Evolutionary conservation across 2,113 vertebrate species (phyloP).

Genomic region (Aptenodytes forsteri): DNA sequence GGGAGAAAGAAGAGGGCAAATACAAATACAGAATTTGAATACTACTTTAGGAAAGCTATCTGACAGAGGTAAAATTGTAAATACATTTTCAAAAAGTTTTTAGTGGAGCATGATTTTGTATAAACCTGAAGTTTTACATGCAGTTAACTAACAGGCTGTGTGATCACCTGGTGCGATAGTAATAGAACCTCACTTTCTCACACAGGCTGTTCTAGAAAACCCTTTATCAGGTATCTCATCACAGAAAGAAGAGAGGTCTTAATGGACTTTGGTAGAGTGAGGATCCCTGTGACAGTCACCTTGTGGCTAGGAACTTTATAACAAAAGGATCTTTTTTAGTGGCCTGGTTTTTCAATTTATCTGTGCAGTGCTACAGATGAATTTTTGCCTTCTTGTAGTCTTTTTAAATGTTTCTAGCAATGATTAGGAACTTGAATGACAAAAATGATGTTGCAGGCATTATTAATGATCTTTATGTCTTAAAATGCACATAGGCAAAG

Average conservation of each 20-base stretch:
- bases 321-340: neutral
- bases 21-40: fast-evolving
- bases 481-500: neutral
- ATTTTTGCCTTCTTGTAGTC: neutral
- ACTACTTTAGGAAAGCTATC: neutral
- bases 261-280: neutral
- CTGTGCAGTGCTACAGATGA: neutral
- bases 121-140: neutral
- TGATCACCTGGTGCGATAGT: neutral
- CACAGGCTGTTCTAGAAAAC: neutral
- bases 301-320: neutral
- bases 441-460: neutral
- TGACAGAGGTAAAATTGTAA: neutral
- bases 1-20: neutral
- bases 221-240: neutral
- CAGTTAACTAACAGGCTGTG: neutral
- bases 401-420: neutral
- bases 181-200: neutral
- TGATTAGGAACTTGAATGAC: neutral
- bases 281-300: neutral
- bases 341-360: neutral
- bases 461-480: neutral
- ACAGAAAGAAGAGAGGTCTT: neutral
- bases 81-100: neutral
- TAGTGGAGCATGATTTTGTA: neutral